Percentiles rank a stretch among this genome's conserved stretches.
Conservation (phyloP, 2,113 vertebrate genomes). For the Grallaria varia region DNA sequence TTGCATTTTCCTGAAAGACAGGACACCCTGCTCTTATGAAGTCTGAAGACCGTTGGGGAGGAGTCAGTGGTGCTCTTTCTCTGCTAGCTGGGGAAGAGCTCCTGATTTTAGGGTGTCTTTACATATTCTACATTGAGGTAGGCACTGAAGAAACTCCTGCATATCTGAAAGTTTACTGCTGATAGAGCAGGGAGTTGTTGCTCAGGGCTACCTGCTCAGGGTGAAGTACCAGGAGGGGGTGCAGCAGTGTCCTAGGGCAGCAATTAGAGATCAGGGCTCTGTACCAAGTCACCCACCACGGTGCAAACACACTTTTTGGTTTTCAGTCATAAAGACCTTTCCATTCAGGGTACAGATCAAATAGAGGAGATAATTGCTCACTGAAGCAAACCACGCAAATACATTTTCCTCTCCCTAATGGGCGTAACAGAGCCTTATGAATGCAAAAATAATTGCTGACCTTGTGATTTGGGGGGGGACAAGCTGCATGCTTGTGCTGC, state of each 20-base stretch:
- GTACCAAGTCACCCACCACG: rapidly evolving
- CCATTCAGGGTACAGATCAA: neutral
- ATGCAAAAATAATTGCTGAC: slow-evolving; percentile 34
- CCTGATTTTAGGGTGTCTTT: neutral
- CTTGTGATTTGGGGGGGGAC: neutral
- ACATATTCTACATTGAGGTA: neutral
- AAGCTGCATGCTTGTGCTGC: neutral
- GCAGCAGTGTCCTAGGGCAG: neutral
- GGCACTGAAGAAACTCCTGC: neutral
- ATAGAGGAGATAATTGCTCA: neutral
- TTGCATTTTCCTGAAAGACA: neutral
- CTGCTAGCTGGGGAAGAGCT: neutral
- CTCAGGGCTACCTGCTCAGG: rapidly evolving
- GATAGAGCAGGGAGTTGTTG: neutral
- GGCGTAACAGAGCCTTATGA: neutral
- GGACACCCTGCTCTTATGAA: neutral
- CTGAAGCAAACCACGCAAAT: neutral
- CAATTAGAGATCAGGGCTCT: neutral
- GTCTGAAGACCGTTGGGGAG: neutral
- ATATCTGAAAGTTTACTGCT: neutral
- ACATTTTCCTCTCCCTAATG: neutral
- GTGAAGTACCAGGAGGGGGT: neutral
- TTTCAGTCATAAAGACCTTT: neutral
- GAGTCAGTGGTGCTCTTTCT: neutral
- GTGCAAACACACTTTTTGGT: neutral